These are phyloP conservation scores for Hydropsyche tenuis DNA, from an alignment of 1,140 invertebrate genomes.

Conservation along the genomic window DNA sequence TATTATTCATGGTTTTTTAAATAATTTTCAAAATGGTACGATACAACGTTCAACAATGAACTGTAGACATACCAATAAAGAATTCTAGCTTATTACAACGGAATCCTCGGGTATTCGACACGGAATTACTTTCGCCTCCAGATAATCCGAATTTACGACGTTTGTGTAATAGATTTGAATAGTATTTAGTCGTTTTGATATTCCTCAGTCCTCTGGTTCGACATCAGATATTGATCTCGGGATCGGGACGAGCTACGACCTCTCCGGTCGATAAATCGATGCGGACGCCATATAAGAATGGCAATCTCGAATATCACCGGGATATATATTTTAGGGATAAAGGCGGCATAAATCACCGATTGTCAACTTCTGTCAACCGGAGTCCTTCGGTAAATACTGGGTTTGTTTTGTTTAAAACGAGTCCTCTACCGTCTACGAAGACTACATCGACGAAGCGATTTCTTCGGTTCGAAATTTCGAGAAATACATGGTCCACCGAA, in stretches of 20 bases:
- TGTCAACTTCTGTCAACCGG: conserved; percentile 48
- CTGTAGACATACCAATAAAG: not conserved
- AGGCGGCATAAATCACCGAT: conserved; percentile 47
- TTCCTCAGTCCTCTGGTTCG: not conserved
- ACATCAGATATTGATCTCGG: conserved; percentile 46
- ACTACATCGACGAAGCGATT: too few relatives aligned
- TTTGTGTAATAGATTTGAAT: conserved; percentile 20
- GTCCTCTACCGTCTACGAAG: not conserved
- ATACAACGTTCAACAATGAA: not conserved
- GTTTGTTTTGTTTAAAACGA: conserved; percentile 41
- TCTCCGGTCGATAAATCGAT: conserved; percentile 46
- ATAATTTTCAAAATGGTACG: too few relatives aligned
- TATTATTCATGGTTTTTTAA: too few relatives aligned
- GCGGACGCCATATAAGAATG: conserved; percentile 44
- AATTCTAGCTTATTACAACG: not conserved
- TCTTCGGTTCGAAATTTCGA: too few relatives aligned
- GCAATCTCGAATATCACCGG: conserved; percentile 47
- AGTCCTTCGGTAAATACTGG: conserved; percentile 36
- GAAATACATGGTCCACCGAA: too few relatives aligned
- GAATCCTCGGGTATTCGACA: not conserved
- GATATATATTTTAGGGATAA: conserved; percentile 50
- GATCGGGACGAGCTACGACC: conserved; percentile 30
- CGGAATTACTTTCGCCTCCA: too few relatives aligned
- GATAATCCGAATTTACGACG: conserved; percentile 17
- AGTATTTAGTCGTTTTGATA: conserved; percentile 17